These are phyloP conservation scores for Aurelia aurita DNA, from an alignment of 30 jellyfish, hydroid and myxozoan species.

Conservation along the genomic window DNA sequence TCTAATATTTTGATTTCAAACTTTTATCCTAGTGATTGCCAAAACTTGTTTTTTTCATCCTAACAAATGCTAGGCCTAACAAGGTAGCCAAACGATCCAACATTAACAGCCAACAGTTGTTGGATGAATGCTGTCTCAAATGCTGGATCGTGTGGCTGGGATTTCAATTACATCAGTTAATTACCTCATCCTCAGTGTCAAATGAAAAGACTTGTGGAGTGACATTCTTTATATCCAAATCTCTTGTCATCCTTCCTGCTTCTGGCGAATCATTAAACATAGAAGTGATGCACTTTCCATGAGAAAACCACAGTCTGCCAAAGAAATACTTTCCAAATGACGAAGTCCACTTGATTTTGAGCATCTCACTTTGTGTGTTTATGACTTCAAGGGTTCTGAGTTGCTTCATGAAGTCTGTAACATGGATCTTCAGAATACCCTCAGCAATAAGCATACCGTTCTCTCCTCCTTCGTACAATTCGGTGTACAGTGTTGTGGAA, in stretches of 20 bases:
- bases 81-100: too few species aligned
- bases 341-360: slow-evolving; percentile 12
- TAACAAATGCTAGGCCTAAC: too few species aligned
- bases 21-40: too few species aligned
- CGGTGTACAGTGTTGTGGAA: slow-evolving; percentile 44
- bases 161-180: background rate
- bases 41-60: too few species aligned
- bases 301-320: slow-evolving; percentile 8
- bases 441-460: background rate
- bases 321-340: slow-evolving; percentile 47
- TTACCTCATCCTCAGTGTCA: slow-evolving; percentile 26
- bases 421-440: slow-evolving; percentile 32
- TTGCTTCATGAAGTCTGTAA: slow-evolving; percentile 39
- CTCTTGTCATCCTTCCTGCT: slow-evolving; percentile 14
- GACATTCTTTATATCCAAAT: slow-evolving; percentile 1
- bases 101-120: too few species aligned
- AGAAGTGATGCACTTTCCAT: background rate
- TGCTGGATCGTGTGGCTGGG: too few species aligned
- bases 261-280: background rate
- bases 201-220: background rate
- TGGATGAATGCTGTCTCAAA: too few species aligned
- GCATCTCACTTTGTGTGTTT: slow-evolving; percentile 30
- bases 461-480: background rate
- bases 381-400: slow-evolving; percentile 28
- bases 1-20: too few species aligned